Evolutionary conservation across 2,113 vertebrate genomes (phyloP).

Genomic region (Opisthocomus hoazin): DNA sequence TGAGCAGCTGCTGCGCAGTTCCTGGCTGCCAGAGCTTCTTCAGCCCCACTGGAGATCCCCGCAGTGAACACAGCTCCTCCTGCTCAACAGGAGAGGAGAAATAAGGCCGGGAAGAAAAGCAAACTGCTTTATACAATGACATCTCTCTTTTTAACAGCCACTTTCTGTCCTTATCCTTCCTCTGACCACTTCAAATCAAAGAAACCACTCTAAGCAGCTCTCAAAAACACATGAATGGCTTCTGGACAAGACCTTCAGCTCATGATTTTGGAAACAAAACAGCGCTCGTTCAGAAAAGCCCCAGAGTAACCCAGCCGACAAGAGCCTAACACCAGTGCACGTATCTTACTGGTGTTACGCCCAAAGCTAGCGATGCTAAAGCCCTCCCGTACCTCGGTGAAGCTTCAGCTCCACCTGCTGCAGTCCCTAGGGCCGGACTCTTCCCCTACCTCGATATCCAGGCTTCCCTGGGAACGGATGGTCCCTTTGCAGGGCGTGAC

Average conservation of each 20-base stretch:
- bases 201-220: background rate
- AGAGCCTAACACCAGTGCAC: background rate
- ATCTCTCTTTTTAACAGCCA: background rate
- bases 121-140: background rate
- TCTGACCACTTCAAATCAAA: background rate
- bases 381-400: background rate
- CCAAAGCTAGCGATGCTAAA: background rate
- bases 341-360: fast-evolving
- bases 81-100: background rate
- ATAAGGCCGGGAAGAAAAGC: background rate
- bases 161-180: background rate
- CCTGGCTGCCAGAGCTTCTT: background rate
- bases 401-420: background rate
- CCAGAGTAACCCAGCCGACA: background rate
- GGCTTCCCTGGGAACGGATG: constrained; percentile 59
- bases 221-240: background rate
- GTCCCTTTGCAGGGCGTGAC: constrained; percentile 69
- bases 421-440: fast-evolving
- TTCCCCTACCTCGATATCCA: constrained; percentile 74
- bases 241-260: background rate
- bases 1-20: background rate
- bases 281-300: background rate
- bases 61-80: background rate
- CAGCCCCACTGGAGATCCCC: background rate
- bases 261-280: background rate